These are phyloP conservation scores for Macrobrachium nipponense DNA, from an alignment of 1,140 invertebrate species.

Conservation along the genomic window DNA sequence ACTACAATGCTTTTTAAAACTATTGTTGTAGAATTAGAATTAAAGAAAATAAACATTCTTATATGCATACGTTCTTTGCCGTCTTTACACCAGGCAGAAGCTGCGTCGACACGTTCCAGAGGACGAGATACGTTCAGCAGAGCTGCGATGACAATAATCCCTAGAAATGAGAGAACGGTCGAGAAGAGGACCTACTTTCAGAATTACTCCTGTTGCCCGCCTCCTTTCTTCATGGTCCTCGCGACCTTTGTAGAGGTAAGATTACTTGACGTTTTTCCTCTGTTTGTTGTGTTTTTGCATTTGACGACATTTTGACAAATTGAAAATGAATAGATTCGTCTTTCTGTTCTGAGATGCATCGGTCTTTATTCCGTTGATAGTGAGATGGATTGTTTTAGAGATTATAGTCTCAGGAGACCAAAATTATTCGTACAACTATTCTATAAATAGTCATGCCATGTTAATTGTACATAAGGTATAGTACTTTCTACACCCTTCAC, in stretches of 20 bases:
- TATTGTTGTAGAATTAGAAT: background rate
- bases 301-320: too few species aligned
- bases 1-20: background rate
- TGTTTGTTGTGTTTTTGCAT: background rate
- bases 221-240: conserved; percentile 86
- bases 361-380: too few species aligned
- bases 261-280: too few species aligned
- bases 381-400: too few species aligned
- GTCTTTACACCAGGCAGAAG: conserved; percentile 18
- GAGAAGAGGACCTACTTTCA: conserved; percentile 77
- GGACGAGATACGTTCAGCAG: conserved; percentile 66
- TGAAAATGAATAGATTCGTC: too few species aligned
- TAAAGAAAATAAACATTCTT: background rate
- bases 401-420: too few species aligned
- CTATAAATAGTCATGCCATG: too few species aligned
- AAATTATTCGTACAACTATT: background rate
- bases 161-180: conserved; percentile 73
- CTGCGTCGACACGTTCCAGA: conserved; percentile 56
- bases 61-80: too few species aligned
- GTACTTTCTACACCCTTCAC: too few species aligned
- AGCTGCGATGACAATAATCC: conserved; percentile 68
- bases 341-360: too few species aligned
- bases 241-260: conserved; percentile 70
- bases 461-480: too few species aligned
- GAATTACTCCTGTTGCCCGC: conserved; percentile 86